phyloP scores from a whole-genome alignment of 1,140 invertebrate species.

The Drosophila obscura region DNA sequence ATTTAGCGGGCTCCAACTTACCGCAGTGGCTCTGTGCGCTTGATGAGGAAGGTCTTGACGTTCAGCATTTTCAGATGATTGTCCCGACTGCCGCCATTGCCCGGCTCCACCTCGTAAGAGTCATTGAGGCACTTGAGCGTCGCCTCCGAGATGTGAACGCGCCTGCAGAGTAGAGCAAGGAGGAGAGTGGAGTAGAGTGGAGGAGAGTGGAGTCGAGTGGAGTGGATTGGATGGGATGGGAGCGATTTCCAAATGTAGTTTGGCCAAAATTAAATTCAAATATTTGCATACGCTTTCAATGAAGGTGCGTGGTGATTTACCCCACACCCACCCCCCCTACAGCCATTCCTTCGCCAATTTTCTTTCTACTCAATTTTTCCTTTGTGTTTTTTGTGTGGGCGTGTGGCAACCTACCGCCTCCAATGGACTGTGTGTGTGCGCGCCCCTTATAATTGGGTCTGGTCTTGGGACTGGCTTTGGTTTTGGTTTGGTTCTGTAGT shows the following conservation, averaged over 20 bases:
- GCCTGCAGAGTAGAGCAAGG: constrained; percentile 85
- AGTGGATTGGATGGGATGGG: too few relatives aligned
- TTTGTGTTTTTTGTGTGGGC: constrained; percentile 39
- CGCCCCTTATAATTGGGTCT: constrained; percentile 64
- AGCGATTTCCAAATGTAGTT: constrained; percentile 48
- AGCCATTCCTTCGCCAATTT: constrained; percentile 16
- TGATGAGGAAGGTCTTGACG: constrained; percentile 97
- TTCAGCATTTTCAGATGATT: constrained; percentile 93
- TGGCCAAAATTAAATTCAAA: constrained; percentile 80
- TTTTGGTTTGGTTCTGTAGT: constrained; percentile 34
- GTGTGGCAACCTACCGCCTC: not conserved
- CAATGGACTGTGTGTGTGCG: constrained; percentile 18
- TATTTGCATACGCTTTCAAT: constrained; percentile 70
- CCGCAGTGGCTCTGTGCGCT: constrained; percentile 90
- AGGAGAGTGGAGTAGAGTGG: not conserved
- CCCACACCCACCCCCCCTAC: not conserved
- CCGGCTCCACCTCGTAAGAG: constrained; percentile 96
- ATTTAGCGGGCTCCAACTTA: constrained; percentile 63
- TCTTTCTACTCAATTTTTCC: constrained; percentile 12
- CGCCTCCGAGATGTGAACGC: constrained; percentile 95
- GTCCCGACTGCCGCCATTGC: constrained; percentile 93
- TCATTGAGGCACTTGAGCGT: constrained; percentile 93
- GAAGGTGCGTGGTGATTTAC: constrained; percentile 68
- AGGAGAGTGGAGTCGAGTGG: not conserved
- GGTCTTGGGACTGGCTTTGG: constrained; percentile 32